These are phyloP conservation scores for zebrafish (Danio rerio) DNA, from an alignment of 2,113 vertebrate species.

Conservation along the genomic window DNA sequence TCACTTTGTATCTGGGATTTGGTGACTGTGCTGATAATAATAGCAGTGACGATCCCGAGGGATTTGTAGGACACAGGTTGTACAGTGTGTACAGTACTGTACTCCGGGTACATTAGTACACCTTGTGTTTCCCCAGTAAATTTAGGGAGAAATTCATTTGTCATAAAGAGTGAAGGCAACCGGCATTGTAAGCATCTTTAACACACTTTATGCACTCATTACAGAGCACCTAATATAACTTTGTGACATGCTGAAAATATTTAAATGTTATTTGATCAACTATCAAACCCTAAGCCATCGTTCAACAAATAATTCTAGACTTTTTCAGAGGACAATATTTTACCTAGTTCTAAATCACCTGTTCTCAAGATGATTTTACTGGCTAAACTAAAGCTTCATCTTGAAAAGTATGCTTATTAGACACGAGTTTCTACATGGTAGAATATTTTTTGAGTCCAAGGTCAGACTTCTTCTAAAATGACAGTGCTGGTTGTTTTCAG, in stretches of 20 bases:
- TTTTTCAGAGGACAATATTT: background rate
- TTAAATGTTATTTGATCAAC: background rate
- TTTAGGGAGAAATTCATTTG: background rate
- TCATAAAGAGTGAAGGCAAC: background rate
- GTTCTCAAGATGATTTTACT: background rate
- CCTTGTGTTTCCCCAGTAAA: background rate
- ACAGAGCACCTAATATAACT: background rate
- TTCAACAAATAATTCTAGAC: background rate
- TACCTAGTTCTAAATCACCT: background rate
- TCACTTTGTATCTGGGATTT: background rate
- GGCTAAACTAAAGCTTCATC: too few species aligned
- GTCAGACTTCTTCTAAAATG: too few species aligned
- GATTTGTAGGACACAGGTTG: background rate
- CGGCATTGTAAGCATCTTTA: slow-evolving; percentile 2
- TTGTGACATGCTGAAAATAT: background rate
- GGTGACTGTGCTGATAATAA: too few species aligned
- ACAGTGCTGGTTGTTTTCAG: too few species aligned
- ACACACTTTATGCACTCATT: background rate
- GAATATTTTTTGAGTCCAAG: too few species aligned
- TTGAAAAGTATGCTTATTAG: too few species aligned
- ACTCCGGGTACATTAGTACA: background rate
- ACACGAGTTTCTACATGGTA: too few species aligned
- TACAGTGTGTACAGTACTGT: slow-evolving; percentile 16
- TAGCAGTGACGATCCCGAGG: slow-evolving; percentile 6
- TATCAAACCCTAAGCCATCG: background rate